Evolutionary conservation across 2,797 vertebrate species (phyloP), one percentile per base, ranked within the genome.

Genomic region (Sebastes vulpes): DNA sequence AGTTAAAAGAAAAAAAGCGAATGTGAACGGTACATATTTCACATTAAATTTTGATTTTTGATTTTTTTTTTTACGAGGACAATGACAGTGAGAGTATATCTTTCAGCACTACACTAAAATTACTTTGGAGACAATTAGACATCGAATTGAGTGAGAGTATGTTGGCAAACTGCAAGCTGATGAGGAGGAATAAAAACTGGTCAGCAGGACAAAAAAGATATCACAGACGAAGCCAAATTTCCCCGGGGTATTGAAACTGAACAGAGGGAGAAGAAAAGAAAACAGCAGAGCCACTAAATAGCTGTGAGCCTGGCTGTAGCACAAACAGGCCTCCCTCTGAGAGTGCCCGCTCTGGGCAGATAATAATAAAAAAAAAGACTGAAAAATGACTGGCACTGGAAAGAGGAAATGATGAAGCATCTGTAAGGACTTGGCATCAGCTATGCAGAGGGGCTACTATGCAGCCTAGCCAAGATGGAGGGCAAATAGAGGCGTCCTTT

Each of bases 171-270:
- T 63, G 71, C 65, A 81, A 84, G 83, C 72, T 85, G 82, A 87
- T 80, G 73, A 81, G 38, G 52, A 75, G 75, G 73, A 89, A 87
- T 83, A 89, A 87, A 92, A 94, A 90, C 69, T 84, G 94, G 91
- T 93, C 92, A 94, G 86, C 82, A 81, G 87, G 85, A 93, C 77
- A 83, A 85, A 83, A 79, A 84, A 71, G 48, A 93, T 92, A 92
- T 93, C 84, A 92, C 86, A 92, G 83, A 90, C 88, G 88, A 60
- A 80, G 85, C 64, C 80, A 95, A 81, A 96, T 95, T 94, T 96
- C 96, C 94, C 95, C 35, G 4, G 91, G 90, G 95, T 83, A 85
- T 90, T 93, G 78, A 82, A 90, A 86, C 64, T 59, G 90, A 94
- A 92, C 86, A 93, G 84, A 89, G 89, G 90, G 87, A 84, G 75